phyloP scores from a whole-genome alignment of 1,140 invertebrate genomes.

The Platyscapa corneri region DNA sequence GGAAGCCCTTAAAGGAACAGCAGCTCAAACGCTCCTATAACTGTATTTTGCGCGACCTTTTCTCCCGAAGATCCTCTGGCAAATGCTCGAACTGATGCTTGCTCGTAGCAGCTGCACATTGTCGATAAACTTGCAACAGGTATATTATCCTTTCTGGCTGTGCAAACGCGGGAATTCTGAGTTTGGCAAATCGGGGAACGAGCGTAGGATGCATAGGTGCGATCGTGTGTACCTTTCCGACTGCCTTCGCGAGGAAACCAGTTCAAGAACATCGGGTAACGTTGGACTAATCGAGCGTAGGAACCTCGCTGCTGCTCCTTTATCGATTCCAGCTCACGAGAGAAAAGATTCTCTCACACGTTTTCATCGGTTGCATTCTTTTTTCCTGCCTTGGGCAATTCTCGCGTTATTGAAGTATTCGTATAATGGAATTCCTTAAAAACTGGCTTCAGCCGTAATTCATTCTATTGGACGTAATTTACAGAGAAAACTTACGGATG shows the following conservation, averaged over 20 bases:
- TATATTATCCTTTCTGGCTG: conserved; percentile 32
- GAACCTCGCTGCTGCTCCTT: background rate
- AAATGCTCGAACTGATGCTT: conserved; percentile 29
- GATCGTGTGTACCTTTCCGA: background rate
- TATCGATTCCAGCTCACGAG: background rate
- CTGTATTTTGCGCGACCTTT: background rate
- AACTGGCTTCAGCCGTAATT: background rate
- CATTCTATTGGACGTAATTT: conserved; percentile 36
- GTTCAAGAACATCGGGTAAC: background rate
- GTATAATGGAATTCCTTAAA: conserved; percentile 29
- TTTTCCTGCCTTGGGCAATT: conserved; percentile 25
- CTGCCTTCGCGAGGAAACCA: background rate
- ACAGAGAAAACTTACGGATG: background rate
- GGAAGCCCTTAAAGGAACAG: background rate
- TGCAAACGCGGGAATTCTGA: background rate
- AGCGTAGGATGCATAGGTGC: background rate
- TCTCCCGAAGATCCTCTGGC: conserved; percentile 5
- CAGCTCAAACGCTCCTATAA: background rate
- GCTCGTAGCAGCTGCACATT: conserved; percentile 6
- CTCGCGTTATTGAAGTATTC: conserved; percentile 32
- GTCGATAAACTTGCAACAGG: conserved; percentile 53
- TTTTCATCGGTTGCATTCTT: background rate
- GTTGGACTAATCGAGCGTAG: background rate
- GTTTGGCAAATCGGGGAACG: background rate
- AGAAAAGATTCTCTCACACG: background rate